phyloP scores from a whole-genome alignment of 2,113 vertebrate genomes.

The Lasiurus cinereus region DNA sequence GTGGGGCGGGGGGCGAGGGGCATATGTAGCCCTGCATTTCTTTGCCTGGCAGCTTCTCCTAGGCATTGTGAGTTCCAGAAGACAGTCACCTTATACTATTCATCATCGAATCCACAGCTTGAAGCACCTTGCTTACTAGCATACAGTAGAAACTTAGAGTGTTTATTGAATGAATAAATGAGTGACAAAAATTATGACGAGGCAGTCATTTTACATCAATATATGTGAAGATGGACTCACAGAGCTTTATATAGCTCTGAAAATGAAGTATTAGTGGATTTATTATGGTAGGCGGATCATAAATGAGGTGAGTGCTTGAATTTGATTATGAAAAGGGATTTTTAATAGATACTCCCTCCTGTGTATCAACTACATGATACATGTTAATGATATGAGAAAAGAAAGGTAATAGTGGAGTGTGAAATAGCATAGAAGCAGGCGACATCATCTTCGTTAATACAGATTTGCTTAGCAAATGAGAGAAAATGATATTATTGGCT shows the following conservation, averaged over 20 bases:
- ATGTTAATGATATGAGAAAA: conserved; percentile 86
- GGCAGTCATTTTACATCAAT: conserved; percentile 64
- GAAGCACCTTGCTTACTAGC: not conserved
- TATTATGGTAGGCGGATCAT: conserved; percentile 82
- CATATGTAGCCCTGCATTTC: no score
- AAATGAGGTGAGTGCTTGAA: conserved; percentile 83
- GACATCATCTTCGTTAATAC: conserved; percentile 68
- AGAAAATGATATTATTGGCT: conserved; percentile 70
- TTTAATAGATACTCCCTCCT: conserved; percentile 86
- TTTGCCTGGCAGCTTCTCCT: not conserved
- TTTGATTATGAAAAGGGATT: conserved; percentile 85
- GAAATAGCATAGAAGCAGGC: conserved; percentile 79
- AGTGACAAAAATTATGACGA: conserved; percentile 31
- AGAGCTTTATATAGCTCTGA: conserved; percentile 62
- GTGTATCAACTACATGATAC: conserved; percentile 85
- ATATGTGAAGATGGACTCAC: conserved; percentile 66
- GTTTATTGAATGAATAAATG: conserved; percentile 54
- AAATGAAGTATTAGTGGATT: conserved; percentile 77
- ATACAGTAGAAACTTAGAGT: not conserved
- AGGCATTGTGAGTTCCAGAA: not conserved
- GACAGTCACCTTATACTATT: not conserved
- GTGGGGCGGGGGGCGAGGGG: no score
- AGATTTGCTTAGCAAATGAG: conserved; percentile 77
- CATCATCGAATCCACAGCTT: not conserved
- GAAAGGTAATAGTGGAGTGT: conserved; percentile 73